Evolutionary conservation across 2,113 vertebrate genomes (phyloP).

Genomic region (Romanogobio albipinnatus): DNA sequence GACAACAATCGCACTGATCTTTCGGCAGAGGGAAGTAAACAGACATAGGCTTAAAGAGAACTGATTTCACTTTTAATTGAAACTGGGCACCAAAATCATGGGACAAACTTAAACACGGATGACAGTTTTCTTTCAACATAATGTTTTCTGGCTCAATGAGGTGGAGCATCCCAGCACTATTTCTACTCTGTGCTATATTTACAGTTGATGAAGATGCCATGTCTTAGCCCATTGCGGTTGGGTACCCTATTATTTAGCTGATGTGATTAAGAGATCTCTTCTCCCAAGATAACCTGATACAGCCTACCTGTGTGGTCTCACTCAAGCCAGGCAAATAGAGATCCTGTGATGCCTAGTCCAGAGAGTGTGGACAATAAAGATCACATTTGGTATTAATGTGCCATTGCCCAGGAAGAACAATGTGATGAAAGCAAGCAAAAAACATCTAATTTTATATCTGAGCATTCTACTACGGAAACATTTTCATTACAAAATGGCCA

Average conservation of each 20-base stretch:
- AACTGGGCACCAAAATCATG: background rate
- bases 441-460: too few relatives aligned
- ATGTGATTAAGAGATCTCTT: background rate
- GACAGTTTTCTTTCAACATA: background rate
- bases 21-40: background rate
- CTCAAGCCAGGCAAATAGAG: background rate
- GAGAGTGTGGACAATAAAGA: background rate
- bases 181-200: background rate
- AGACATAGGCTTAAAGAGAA: background rate
- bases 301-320: background rate
- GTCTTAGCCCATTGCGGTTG: background rate
- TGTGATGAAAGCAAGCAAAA: too few relatives aligned
- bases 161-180: background rate
- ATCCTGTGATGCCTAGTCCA: background rate
- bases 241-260: background rate
- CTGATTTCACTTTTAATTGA: slow-evolving; percentile 1
- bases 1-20: slow-evolving; percentile 39
- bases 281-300: background rate
- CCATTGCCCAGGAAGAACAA: background rate
- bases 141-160: background rate
- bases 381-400: background rate
- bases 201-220: background rate
- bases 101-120: background rate
- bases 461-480: too few relatives aligned
- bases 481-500: too few relatives aligned